Evolutionary conservation across 2,113 vertebrate species (phyloP), one percentile per base, ranked within the genome.

Genomic region (Percopsis transmontana): DNA sequence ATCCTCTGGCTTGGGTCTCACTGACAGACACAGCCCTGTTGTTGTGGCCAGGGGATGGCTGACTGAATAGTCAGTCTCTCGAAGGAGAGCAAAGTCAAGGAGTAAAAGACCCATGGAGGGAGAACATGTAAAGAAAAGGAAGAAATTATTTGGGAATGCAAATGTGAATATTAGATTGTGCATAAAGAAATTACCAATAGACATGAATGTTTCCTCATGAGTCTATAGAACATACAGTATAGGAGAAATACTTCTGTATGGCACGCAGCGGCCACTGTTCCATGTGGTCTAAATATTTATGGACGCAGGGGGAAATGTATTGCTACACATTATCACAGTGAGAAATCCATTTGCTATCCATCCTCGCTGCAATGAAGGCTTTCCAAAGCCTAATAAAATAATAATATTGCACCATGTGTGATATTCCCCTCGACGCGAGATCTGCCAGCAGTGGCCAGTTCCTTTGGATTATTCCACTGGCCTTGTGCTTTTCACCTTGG

Each of bases 281-380:
- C n/a, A 58, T 40, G 54, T 33, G 53, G 11, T 62, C 62, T 86
- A 68, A 83, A 89, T 84, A 85, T 86, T 83, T 79, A 83, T 76
- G 47, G 61, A 72, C 67, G 18, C 62, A 5, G 79, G 39, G 78
- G 57, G 76, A 72, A 69, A 72, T 56, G 23, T 72, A 63, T 56
- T 48, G 45, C 71, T 69, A 72, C 70, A 59, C 81, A 80, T 84
- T 74, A 88, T 81, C 85, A 61, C 76, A 75, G 81, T 66, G 48
- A 83, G 69, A 73, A 75, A 81, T 74, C 39, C 50, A 71, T 79
- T 59, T 67, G 69, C 47, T 50, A 55, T 58, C 81, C 51, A 45
- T 24, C 15, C 42, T 72, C 68, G 14, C 58, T 61, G 64, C 66
- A 76, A 75, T 66, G 79, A 74, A 75, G 47, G 62, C 77, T 74